phyloP scores from a whole-genome alignment of 2,113 vertebrate genomes.

The Petromus typicus region DNA sequence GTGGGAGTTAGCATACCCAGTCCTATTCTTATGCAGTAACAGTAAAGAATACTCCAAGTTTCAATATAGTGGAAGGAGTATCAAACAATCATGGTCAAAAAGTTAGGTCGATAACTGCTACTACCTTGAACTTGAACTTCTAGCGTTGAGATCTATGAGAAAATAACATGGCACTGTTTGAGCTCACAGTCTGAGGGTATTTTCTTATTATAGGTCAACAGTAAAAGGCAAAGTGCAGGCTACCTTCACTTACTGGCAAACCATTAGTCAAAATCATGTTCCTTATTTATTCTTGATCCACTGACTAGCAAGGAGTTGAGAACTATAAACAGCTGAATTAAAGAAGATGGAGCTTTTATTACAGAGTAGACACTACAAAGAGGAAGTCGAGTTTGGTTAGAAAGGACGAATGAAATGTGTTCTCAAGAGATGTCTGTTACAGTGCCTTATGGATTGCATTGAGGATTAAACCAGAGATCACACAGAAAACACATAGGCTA shows the following conservation, averaged over 20 bases:
- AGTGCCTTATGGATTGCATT: neutral
- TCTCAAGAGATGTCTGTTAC: neutral
- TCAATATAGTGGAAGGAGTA: neutral
- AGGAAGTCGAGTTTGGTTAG: neutral
- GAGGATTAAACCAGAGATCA: neutral
- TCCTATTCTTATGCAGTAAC: neutral
- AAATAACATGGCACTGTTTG: neutral
- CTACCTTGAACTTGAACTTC: neutral
- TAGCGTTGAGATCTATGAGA: neutral
- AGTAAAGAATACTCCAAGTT: neutral
- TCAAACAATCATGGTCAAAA: neutral
- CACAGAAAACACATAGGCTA: neutral
- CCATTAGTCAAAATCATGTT: neutral
- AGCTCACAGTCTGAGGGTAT: neutral
- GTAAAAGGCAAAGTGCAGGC: neutral
- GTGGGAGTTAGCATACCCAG: neutral
- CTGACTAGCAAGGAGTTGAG: neutral
- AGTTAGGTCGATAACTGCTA: neutral
- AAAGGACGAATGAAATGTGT: neutral
- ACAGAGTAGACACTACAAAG: neutral
- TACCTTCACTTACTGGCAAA: neutral
- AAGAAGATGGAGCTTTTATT: neutral
- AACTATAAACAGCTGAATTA: neutral
- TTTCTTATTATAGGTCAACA: neutral
- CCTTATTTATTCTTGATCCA: neutral